Percentiles rank a stretch among this genome's conserved stretches.
These are phyloP conservation scores for Drosophila carrolli DNA, from an alignment of 1,140 invertebrate genomes.

Conservation along the genomic window DNA sequence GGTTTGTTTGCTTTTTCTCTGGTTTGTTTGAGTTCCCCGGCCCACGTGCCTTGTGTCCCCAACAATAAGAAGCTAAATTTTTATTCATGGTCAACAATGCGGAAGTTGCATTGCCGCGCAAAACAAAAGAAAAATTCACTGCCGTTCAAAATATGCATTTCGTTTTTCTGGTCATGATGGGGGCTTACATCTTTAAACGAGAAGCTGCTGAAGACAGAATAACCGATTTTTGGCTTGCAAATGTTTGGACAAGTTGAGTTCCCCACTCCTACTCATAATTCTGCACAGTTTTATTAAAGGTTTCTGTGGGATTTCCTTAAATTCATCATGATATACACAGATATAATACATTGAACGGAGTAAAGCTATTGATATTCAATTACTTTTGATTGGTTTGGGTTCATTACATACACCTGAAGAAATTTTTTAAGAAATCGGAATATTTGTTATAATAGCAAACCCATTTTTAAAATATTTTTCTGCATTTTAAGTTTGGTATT, in stretches of 20 bases:
- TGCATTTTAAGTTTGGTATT: no score
- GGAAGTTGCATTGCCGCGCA: constrained; percentile 69
- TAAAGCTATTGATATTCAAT: constrained; percentile 40
- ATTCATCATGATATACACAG: constrained; percentile 12
- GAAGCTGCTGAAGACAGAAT: constrained; percentile 31
- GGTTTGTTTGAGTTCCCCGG: constrained; percentile 23
- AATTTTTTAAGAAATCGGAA: background rate
- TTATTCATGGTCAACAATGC: constrained; percentile 83
- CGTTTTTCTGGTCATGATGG: constrained; percentile 54
- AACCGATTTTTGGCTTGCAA: constrained; percentile 27
- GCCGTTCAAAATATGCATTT: constrained; percentile 73
- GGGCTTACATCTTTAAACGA: constrained; percentile 49
- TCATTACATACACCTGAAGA: constrained; percentile 9
- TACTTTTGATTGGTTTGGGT: constrained; percentile 51
- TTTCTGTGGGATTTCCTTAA: constrained; percentile 3
- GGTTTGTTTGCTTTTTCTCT: background rate
- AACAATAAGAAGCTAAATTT: constrained; percentile 82
- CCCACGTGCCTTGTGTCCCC: constrained; percentile 69
- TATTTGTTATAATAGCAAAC: no score
- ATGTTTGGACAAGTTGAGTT: constrained; percentile 8
- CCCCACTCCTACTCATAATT: constrained; percentile 16
- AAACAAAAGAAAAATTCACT: constrained; percentile 78
- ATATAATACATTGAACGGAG: constrained; percentile 3
- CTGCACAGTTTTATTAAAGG: background rate
- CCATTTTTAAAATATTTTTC: no score